phyloP scores from a whole-genome alignment of 2,797 vertebrate genomes.

The Corythornis leucogaster region DNA sequence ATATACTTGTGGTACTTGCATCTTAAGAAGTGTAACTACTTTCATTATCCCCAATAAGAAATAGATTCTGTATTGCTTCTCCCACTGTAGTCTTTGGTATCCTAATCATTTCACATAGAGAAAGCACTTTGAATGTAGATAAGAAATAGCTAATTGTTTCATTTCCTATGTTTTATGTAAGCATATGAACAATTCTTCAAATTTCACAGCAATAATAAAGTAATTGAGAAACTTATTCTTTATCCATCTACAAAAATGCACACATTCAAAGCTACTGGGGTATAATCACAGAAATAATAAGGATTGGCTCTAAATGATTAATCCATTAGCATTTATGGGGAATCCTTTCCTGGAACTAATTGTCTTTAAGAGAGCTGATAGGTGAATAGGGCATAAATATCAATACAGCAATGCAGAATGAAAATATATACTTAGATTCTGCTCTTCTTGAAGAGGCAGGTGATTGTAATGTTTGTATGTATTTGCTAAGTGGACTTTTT shows the following conservation, averaged over 20 bases:
- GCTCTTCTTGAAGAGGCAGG: not conserved
- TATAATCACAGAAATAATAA: not conserved
- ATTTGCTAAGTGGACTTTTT: not conserved
- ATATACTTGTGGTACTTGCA: not conserved
- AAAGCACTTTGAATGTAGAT: not conserved
- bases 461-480: not conserved
- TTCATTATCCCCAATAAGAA: not conserved
- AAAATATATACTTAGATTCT: not conserved
- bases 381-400: fast-evolving
- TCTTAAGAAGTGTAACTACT: not conserved
- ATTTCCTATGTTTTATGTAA: not conserved
- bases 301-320: not conserved
- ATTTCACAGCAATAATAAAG: not conserved
- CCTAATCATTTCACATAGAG: not conserved
- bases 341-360: not conserved
- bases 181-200: not conserved
- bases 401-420: not conserved
- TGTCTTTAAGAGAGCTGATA: not conserved
- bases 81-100: not conserved
- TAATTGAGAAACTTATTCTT: not conserved
- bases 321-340: not conserved
- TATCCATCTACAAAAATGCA: not conserved
- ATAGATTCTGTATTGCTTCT: not conserved
- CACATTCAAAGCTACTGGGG: not conserved
- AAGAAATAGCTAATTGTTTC: not conserved